Base-by-base conservation (phyloP, 2,888 invertebrate genomes). In the Archips crataeganus region DNA sequence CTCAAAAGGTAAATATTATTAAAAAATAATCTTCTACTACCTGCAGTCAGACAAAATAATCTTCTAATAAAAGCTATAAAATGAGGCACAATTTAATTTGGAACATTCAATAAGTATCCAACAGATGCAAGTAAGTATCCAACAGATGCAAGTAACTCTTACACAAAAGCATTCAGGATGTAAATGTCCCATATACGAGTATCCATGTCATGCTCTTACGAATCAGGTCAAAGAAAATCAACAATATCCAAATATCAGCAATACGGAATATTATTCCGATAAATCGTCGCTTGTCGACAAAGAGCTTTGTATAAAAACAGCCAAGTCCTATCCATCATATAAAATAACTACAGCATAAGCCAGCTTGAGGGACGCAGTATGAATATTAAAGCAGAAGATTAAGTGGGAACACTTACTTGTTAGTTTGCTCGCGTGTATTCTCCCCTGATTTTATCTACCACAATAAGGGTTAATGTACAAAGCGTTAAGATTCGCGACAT, bases 351-450 rank as follows among this genome's bases (percentile, higher is more conserved):
- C 45, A 59, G 32, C 61, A 62, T 66, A 72, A 72, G 66, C 59
- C 59, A 3, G 66, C 51, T 39, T 15, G 47, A 51, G 51, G 71
- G 3, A 67, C 72, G 72, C 67, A 67, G 67, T 67, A 63, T 67
- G 72, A 72, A 72, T 72, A 72, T 45, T 67, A 54, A 72, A 62
- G 57, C 54, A 72, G 67, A 67, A 72, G 66, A 67, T 67, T 72
- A 72, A 67, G 62, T 10, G 66, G 51, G 61, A 49, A 36, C 54
- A 36, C 34, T 23, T 60, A 59, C 34, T 57, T 59, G 34, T 11
- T 39, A 47, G 57, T 47, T 71, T 64, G 34, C 45, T 51, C 34
- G n/a, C 60, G 60, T 60, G 60, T 9, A 42, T 62, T 42, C n/a
- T 39, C 60, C 39, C 8, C 36, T 60, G 34, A 34, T 60, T 39